Evolutionary conservation across 2,113 vertebrate species (phyloP).

Genomic region (Tenrec ecaudatus): DNA sequence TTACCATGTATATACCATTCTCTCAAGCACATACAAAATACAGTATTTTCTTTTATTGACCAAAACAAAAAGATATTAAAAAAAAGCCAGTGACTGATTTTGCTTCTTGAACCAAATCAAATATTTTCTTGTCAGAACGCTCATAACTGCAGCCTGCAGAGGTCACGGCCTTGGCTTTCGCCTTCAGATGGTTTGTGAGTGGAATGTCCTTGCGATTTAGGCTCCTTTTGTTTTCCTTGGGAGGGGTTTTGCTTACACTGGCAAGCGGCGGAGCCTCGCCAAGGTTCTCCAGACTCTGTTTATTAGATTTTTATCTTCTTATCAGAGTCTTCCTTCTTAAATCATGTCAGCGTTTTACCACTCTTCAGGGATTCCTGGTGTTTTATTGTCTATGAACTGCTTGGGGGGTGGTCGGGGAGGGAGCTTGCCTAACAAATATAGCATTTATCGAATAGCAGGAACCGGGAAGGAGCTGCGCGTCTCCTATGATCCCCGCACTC

Average conservation of each 20-base stretch:
- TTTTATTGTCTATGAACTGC: constrained; percentile 90
- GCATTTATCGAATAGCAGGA: constrained; percentile 85
- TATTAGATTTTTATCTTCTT: constrained; percentile 94
- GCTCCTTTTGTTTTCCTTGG: constrained; percentile 90
- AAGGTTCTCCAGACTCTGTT: constrained; percentile 91
- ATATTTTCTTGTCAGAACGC: constrained; percentile 90
- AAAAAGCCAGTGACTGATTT: constrained; percentile 86
- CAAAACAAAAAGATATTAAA: constrained; percentile 84
- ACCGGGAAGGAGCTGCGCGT: constrained; percentile 61
- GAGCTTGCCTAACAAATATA: constrained; percentile 84
- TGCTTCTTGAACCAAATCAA: constrained; percentile 90
- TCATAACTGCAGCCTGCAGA: constrained; percentile 89
- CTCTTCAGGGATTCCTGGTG: constrained; percentile 89
- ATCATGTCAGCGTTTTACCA: constrained; percentile 91
- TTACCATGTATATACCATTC: background rate
- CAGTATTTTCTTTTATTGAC: constrained; percentile 77
- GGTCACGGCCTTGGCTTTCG: constrained; percentile 89
- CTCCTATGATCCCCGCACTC: constrained; percentile 64
- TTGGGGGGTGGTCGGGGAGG: constrained; percentile 82
- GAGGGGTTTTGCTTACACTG: constrained; percentile 90
- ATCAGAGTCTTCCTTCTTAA: constrained; percentile 91
- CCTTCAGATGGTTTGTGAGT: constrained; percentile 89
- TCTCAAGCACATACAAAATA: constrained; percentile 59
- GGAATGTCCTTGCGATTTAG: constrained; percentile 89
- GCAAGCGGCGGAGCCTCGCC: constrained; percentile 87